A percentile compares a stretch with the other conserved stretches of the same genome.
Conservation (phyloP, 2,113 vertebrate species). For the Daphoenositta chrysoptera region DNA sequence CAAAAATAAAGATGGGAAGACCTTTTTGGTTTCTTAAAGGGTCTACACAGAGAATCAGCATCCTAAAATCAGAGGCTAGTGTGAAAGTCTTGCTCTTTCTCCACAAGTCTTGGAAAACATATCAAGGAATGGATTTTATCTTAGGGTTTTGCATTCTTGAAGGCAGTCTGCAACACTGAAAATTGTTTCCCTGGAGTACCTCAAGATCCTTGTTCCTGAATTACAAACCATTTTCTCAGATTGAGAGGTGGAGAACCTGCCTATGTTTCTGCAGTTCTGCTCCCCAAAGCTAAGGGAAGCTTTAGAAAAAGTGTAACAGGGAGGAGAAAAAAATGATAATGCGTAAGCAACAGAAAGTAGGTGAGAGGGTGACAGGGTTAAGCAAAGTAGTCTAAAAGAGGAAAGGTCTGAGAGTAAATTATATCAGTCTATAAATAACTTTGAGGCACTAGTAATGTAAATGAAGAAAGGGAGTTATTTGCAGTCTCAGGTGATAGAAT, state of each 20-base stretch:
- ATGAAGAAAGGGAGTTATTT: not conserved
- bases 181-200: not conserved
- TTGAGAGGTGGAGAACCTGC: not conserved
- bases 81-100: not conserved
- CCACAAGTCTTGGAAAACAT: not conserved
- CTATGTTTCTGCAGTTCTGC: not conserved
- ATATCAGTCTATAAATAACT: not conserved
- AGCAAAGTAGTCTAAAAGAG: not conserved
- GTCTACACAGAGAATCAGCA: not conserved
- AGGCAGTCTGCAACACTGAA: not conserved
- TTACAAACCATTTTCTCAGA: not conserved
- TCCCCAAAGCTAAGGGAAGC: not conserved
- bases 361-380: not conserved
- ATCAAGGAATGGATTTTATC: not conserved
- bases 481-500: not conserved
- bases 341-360: not conserved
- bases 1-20: not conserved
- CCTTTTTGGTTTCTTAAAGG: not conserved
- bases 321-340: not conserved
- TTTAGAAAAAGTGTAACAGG: not conserved
- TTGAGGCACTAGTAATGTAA: not conserved
- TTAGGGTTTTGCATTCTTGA: not conserved
- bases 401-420: not conserved
- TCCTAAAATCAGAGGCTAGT: not conserved
- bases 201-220: not conserved